phyloP scores from a whole-genome alignment of 2,797 vertebrate genomes.

The Eupleurogrammus muticus region DNA sequence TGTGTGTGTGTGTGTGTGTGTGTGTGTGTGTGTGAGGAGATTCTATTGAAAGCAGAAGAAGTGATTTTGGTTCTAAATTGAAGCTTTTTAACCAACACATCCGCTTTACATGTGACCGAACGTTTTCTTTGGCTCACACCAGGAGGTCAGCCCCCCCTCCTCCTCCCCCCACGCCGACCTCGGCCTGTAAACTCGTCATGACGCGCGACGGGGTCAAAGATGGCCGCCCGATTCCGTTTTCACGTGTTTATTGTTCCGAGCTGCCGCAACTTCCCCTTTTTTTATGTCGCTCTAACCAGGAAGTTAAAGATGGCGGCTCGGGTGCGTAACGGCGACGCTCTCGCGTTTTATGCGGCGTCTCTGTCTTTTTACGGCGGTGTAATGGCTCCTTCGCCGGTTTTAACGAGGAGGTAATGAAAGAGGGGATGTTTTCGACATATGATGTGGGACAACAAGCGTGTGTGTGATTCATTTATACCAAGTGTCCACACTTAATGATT shows the following conservation, averaged over 20 bases:
- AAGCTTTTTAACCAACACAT: slow-evolving; percentile 23
- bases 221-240: slow-evolving; percentile 36
- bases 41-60: neutral
- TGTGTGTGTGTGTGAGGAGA: neutral
- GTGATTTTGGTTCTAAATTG: slow-evolving; percentile 16
- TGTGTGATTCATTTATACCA: neutral
- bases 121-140: slow-evolving; percentile 47
- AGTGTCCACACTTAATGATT: neutral
- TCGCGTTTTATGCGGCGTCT: slow-evolving; percentile 39
- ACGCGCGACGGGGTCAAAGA: slow-evolving; percentile 28
- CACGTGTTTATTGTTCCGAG: slow-evolving; percentile 56
- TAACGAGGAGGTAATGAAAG: slow-evolving; percentile 31
- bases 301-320: slow-evolving; percentile 22
- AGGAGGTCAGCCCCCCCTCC: slow-evolving; percentile 19
- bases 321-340: neutral
- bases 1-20: neutral
- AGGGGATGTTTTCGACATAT: slow-evolving; percentile 32
- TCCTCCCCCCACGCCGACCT: slow-evolving; percentile 46
- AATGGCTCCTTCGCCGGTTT: slow-evolving; percentile 30
- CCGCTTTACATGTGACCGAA: slow-evolving; percentile 33
- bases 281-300: slow-evolving; percentile 1
- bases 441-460: slow-evolving; percentile 4
- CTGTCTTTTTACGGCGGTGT: slow-evolving; percentile 48
- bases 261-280: slow-evolving; percentile 32
- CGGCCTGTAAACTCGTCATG: too few relatives aligned